Conservation (phyloP, 2,113 vertebrate species). For the Falcunculus frontatus region DNA sequence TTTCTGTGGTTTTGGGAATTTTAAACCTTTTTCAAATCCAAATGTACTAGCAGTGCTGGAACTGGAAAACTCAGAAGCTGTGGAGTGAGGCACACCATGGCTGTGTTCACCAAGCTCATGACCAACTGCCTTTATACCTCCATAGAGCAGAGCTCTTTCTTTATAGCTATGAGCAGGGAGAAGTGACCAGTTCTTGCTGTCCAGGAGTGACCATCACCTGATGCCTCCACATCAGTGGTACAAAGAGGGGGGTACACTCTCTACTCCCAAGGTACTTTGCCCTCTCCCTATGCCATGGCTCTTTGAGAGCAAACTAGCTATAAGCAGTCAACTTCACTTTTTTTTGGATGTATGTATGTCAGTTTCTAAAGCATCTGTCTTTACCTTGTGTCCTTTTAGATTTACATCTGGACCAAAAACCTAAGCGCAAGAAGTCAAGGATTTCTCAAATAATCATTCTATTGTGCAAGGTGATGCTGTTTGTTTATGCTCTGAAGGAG, state of each 20-base stretch:
- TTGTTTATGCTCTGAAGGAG: not conserved
- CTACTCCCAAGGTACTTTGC: not conserved
- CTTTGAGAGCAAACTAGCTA: not conserved
- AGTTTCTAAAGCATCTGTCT: not conserved
- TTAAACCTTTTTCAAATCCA: not conserved
- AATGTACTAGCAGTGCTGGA: not conserved
- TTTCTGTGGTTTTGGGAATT: not conserved
- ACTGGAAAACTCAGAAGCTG: not conserved
- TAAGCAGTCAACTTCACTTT: not conserved
- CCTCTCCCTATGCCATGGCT: not conserved
- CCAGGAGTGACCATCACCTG: not conserved
- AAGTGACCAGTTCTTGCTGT: not conserved
- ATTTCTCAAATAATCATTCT: not conserved
- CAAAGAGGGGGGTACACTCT: not conserved
- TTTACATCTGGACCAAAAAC: not conserved
- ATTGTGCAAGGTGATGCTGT: not conserved
- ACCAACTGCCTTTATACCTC: not conserved
- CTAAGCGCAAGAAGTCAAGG: not conserved
- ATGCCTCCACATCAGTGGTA: not conserved
- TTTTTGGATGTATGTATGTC: too few relatives aligned
- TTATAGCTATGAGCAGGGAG: not conserved
- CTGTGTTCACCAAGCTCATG: not conserved
- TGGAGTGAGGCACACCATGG: not conserved
- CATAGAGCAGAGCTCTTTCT: not conserved
- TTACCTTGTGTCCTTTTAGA: not conserved